These are phyloP conservation scores for Penelope pileata DNA, from an alignment of 2,113 vertebrate species.

Conservation along the genomic window DNA sequence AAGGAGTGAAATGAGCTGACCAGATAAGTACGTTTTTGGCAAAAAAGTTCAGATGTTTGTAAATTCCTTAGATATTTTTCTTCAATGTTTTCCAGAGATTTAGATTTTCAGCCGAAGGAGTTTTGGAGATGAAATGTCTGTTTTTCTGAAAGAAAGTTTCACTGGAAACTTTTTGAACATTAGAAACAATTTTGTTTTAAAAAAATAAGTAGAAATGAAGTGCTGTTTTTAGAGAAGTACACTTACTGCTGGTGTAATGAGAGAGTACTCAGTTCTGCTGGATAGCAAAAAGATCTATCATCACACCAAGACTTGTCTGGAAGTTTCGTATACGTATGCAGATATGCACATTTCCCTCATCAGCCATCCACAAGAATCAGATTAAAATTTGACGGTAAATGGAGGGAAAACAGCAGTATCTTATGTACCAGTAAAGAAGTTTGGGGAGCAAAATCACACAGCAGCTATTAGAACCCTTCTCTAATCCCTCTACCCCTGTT, in stretches of 20 bases:
- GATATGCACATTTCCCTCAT: not conserved
- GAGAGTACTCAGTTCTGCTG: not conserved
- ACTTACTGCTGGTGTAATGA: not conserved
- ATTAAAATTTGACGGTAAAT: not conserved
- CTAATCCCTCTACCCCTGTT: not conserved
- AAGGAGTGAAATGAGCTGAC: not conserved
- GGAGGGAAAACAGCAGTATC: not conserved
- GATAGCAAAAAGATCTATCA: not conserved
- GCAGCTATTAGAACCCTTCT: not conserved
- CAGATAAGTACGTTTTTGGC: not conserved
- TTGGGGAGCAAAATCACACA: not conserved
- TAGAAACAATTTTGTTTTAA: not conserved
- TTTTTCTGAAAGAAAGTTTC: not conserved
- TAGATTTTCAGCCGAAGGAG: not conserved
- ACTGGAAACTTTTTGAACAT: not conserved
- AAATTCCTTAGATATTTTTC: not conserved
- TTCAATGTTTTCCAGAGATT: not conserved
- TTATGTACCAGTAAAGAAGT: accelerated
- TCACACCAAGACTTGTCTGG: not conserved
- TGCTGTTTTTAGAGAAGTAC: not conserved
- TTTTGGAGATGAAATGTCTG: not conserved
- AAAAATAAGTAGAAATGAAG: not conserved
- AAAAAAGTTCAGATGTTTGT: not conserved
- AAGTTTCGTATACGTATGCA: not conserved
- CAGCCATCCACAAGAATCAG: not conserved